These are phyloP conservation scores for Hesperophylax magnus DNA, from an alignment of 1,140 invertebrate species.

Conservation along the genomic window DNA sequence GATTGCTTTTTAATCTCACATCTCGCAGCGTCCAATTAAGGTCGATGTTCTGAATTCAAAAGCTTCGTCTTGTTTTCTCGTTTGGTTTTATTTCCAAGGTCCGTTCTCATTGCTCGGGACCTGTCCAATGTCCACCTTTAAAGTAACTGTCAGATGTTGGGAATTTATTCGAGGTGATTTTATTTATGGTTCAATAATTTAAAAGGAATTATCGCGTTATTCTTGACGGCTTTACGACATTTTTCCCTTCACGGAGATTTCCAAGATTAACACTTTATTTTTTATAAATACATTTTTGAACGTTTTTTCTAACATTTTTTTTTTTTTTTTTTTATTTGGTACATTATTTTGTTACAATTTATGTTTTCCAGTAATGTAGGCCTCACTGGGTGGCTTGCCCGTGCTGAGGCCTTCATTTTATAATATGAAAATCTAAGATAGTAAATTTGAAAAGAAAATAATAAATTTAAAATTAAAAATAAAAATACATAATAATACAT, in stretches of 20 bases:
- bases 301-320: neutral
- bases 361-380: too few relatives aligned
- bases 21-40: constrained; percentile 16
- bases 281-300: neutral
- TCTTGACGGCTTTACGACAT: constrained; percentile 10
- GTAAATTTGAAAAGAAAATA: too few relatives aligned
- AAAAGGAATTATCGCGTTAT: constrained; percentile 38
- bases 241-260: constrained; percentile 19
- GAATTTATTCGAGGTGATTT: constrained; percentile 27
- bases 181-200: constrained; percentile 41
- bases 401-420: too few relatives aligned
- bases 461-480: too few relatives aligned
- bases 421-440: too few relatives aligned
- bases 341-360: too few relatives aligned
- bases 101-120: neutral
- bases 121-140: constrained; percentile 32
- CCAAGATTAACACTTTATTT: neutral
- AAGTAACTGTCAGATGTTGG: constrained; percentile 33
- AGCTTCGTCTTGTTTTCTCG: constrained; percentile 10
- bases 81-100: neutral
- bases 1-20: neutral
- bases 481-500: too few relatives aligned
- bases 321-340: too few relatives aligned
- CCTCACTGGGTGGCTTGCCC: too few relatives aligned
- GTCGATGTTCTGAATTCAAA: constrained; percentile 5